phyloP scores from a whole-genome alignment of 2,888 invertebrate species.

The Acanthosoma haemorrhoidale region DNA sequence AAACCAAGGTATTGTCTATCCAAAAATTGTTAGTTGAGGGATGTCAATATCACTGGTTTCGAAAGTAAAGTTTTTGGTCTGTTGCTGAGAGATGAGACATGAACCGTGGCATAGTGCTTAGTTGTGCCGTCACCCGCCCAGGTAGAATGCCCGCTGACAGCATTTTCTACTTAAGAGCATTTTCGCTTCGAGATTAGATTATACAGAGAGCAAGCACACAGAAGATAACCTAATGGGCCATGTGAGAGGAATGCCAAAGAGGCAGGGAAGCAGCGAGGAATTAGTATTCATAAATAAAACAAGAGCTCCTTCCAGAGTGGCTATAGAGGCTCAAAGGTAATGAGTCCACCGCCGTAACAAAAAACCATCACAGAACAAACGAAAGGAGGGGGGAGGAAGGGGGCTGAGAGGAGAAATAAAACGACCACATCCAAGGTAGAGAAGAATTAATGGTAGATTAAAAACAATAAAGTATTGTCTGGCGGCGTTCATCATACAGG shows the following conservation, averaged over 20 bases:
- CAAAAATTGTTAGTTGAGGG: no score
- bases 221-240: neutral
- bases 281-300: conserved; percentile 14
- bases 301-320: no score
- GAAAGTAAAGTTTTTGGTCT: no score
- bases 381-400: neutral
- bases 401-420: neutral
- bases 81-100: no score
- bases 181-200: neutral
- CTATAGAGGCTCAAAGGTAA: conserved; percentile 4
- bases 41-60: no score
- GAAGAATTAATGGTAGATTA: conserved; percentile 24
- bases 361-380: neutral
- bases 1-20: no score
- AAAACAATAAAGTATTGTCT: conserved; percentile 22
- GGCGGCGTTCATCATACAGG: conserved; percentile 13
- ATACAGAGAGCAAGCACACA: neutral
- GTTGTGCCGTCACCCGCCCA: no score
- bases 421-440: neutral
- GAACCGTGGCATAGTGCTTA: no score
- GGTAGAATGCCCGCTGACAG: neutral
- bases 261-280: no score
- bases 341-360: neutral
- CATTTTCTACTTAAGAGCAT: conserved; percentile 3
- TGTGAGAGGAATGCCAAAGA: no score